Evolutionary conservation across 2,113 vertebrate genomes (phyloP), one percentile per base, ranked within the genome.

Genomic region (Coreoperca whiteheadi): DNA sequence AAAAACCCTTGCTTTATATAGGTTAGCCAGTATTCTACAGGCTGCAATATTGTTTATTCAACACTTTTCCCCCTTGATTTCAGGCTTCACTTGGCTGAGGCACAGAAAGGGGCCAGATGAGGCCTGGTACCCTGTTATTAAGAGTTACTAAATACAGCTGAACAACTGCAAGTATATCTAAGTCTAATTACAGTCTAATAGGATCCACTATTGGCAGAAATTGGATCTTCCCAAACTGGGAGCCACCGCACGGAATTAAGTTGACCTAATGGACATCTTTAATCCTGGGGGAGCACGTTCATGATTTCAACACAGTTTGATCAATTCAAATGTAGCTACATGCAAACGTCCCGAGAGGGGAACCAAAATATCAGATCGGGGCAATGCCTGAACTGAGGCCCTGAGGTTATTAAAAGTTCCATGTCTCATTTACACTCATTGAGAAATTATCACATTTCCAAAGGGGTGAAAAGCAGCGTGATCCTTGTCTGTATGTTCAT

Each of bases 1-100:
- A 88, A 87, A 90, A 86, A 73, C 28, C 70, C 66, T n/a, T 60
- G 66, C 68, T 70, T 91, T 90, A 92, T 92, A 81, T 93, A 89
- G 91, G 88, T 87, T 93, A 89, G 78, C 77, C 74, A 20, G 20
- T 3, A 61, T 72, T 91, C 41, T 81, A 0, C 75, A 39, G 11
- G 0, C 81, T 0, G 37, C 50, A 46, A 57, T 83, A 82, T 77
- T 93, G 88, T 90, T 88, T 88, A 85, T 81, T 87, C 79, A 79
- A 86, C 88, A 86, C 30, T 79, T 90, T 83, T 34, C 59, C 6
- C 43, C 54, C 63, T 48, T 2, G 77, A 14, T 61, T n/a, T 57
- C 67, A 57, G 34, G 25, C 54, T 66, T 37, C 51, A 15, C 34
- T 77, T 76, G 71, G 84, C 68, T 41, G 46, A 18, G 51, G 16